phyloP scores from a whole-genome alignment of 2,113 vertebrate genomes.

The Melierax canorus region DNA sequence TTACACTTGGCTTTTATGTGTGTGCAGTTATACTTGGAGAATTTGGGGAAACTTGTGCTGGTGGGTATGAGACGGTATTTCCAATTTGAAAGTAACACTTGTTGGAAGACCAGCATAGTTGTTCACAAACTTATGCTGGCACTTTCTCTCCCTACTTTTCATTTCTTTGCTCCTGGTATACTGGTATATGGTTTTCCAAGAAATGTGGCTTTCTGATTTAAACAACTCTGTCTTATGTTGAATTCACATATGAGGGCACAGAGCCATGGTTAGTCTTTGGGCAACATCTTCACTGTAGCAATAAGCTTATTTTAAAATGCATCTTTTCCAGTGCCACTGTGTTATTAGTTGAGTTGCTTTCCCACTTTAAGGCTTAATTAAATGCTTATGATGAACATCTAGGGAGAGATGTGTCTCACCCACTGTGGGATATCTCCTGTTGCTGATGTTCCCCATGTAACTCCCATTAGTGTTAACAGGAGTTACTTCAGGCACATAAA shows the following conservation, averaged over 20 bases:
- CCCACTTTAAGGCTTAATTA: constrained; percentile 52
- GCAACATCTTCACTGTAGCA: not conserved
- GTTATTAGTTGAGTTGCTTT: constrained; percentile 5
- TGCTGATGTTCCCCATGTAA: not conserved
- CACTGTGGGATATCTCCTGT: not conserved
- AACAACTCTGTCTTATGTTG: not conserved
- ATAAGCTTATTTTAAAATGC: constrained; percentile 2
- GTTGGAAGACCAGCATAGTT: not conserved
- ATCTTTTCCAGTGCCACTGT: not conserved
- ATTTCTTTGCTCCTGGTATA: not conserved
- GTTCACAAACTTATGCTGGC: not conserved
- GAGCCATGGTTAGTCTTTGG: not conserved
- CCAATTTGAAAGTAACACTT: not conserved
- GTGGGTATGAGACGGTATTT: not conserved
- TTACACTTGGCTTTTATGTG: not conserved
- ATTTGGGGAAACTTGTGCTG: not conserved
- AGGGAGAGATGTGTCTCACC: constrained; percentile 22
- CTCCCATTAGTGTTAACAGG: constrained; percentile 51
- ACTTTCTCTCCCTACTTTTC: not conserved
- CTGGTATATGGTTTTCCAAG: not conserved
- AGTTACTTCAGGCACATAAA: constrained; percentile 20
- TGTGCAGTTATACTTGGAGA: not conserved
- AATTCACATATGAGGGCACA: not conserved
- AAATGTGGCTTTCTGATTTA: not conserved
- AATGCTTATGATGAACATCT: not conserved